Evolutionary conservation across 2,113 vertebrate genomes (phyloP).

Genomic region (Desmodus rotundus): DNA sequence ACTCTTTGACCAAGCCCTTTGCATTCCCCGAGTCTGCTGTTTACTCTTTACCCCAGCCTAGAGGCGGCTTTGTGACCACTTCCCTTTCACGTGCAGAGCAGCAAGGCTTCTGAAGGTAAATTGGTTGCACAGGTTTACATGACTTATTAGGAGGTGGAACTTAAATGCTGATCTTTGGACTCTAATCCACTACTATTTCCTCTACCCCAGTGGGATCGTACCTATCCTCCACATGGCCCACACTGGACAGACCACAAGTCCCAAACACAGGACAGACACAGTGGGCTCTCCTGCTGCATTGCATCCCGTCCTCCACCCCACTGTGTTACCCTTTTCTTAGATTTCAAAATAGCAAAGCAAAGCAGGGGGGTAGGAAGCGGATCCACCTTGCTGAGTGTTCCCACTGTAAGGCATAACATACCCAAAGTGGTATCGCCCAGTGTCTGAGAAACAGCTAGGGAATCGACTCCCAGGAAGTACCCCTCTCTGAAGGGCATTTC

Average conservation of each 20-base stretch:
- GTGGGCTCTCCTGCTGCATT: too few relatives aligned
- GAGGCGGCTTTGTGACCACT: not conserved
- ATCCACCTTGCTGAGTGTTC: not conserved
- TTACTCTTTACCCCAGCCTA: not conserved
- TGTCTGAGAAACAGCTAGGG: not conserved
- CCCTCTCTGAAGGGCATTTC: not conserved
- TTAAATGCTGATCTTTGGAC: too few relatives aligned
- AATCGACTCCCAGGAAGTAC: not conserved
- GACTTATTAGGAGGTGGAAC: not conserved
- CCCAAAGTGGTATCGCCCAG: not conserved
- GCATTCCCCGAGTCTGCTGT: not conserved
- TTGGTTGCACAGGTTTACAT: not conserved
- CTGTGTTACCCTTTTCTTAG: not conserved
- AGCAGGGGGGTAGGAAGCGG: not conserved
- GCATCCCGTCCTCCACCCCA: not conserved
- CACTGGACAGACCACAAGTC: not conserved
- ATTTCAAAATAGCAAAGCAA: not conserved
- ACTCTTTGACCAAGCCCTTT: not conserved
- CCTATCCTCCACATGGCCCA: not conserved
- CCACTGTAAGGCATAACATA: not conserved
- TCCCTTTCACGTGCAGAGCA: not conserved
- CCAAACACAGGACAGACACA: not conserved
- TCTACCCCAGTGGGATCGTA: not conserved
- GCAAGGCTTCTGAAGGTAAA: not conserved
- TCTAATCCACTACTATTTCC: not conserved